A percentile compares a stretch with the other conserved stretches of the same genome.
Evolutionary conservation across 1,140 invertebrate genomes (phyloP).

Genomic region (Drosophila pseudoobscura): DNA sequence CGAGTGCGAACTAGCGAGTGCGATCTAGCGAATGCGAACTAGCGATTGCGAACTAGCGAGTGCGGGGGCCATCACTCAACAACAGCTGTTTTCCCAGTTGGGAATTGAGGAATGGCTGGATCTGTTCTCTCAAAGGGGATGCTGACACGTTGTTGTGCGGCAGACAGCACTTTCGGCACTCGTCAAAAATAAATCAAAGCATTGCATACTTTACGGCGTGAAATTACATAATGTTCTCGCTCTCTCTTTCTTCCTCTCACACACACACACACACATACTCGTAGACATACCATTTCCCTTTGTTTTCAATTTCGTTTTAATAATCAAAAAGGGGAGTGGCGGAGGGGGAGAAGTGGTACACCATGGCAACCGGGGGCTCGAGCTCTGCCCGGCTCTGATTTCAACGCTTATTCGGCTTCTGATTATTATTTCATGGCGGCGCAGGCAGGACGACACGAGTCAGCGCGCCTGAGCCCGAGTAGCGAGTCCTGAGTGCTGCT

Average conservation of each 20-base stretch:
- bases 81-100: no score
- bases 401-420: slow-evolving; percentile 78
- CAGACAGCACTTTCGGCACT: slow-evolving; percentile 28
- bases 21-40: background rate
- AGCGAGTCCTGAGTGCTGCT: slow-evolving; percentile 37
- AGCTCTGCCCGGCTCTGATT: slow-evolving; percentile 57
- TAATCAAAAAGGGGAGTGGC: slow-evolving; percentile 40
- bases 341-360: background rate
- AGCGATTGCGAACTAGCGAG: slow-evolving; percentile 17
- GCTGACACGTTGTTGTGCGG: no score
- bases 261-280: slow-evolving; percentile 6
- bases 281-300: slow-evolving; percentile 27
- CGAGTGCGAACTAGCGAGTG: background rate
- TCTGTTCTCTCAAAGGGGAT: background rate
- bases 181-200: slow-evolving; percentile 68
- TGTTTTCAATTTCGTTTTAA: slow-evolving; percentile 76
- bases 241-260: background rate
- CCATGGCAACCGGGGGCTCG: slow-evolving; percentile 34
- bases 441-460: background rate
- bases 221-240: slow-evolving; percentile 67
- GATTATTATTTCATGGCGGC: slow-evolving; percentile 78
- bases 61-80: no score
- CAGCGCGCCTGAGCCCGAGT: background rate
- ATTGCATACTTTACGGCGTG: slow-evolving; percentile 57
- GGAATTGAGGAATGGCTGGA: background rate